These are phyloP conservation scores for Solenodon paradoxus DNA, from an alignment of 2,113 vertebrate genomes.

Conservation along the genomic window DNA sequence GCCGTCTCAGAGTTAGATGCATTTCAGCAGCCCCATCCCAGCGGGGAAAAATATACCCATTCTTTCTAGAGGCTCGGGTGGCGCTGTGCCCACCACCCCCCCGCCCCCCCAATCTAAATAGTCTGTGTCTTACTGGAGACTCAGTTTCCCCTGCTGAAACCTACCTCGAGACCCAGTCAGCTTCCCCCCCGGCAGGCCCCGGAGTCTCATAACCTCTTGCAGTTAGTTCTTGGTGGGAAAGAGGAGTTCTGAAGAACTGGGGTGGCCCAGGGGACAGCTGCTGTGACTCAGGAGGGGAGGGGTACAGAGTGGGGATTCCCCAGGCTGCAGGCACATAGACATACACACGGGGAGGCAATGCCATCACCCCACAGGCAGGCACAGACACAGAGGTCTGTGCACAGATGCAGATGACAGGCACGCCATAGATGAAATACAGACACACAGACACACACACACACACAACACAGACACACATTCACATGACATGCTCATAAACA, in stretches of 20 bases:
- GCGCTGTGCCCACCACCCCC: too few species aligned
- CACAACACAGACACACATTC: background rate
- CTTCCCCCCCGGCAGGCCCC: background rate
- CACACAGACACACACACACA: background rate
- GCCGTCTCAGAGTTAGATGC: background rate
- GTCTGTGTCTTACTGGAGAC: fast-evolving
- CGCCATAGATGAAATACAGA: background rate
- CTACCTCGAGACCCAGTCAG: too few species aligned
- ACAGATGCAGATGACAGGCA: background rate
- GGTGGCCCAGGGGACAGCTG: background rate
- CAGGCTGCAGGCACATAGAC: too few species aligned
- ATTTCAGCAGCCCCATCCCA: background rate
- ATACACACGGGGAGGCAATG: background rate
- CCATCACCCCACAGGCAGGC: background rate
- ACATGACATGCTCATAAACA: too few species aligned
- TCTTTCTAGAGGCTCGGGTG: background rate
- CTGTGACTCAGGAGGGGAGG: background rate
- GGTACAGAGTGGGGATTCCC: background rate
- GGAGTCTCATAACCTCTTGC: background rate
- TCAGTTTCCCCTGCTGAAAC: background rate
- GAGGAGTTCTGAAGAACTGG: background rate
- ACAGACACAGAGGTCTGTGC: background rate
- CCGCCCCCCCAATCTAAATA: too few species aligned
- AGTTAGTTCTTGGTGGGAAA: background rate
- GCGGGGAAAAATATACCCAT: background rate